Evolutionary conservation across 1,140 invertebrate genomes (phyloP), one percentile per base, ranked within the genome.

Genomic region (Zaprionus ornatus): DNA sequence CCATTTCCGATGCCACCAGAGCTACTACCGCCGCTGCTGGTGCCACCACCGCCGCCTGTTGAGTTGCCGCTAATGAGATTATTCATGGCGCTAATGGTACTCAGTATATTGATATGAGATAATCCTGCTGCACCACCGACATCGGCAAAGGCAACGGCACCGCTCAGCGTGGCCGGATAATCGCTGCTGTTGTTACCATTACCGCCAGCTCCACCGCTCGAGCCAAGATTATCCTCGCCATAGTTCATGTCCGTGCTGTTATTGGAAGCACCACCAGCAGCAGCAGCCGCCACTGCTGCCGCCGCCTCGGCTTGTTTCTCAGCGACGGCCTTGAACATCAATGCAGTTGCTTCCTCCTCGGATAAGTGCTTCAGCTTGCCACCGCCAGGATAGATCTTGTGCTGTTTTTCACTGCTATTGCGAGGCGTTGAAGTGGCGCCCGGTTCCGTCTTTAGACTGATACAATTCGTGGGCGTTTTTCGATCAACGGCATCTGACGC

Each of bases 51-150:
- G 61, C 79, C 25, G 13, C 48, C 56, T 5, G 66, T 48, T 27
- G 82, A 79, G 57, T 55, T 84, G 35, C 88, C 88, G 48, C 91
- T 88, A 4, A 92, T 92, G 25, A 92, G 71, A 52, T 82, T 92
- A n/a, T 87, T 92, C 88, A 92, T 91, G 59, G 91, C 91, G 72
- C 91, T 92, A 40, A 92, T 92, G 75, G 87, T 92, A 68, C 84
- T 92, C 63, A 92, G 62, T 74, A 92, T 87, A 64, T 91, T 92
- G 52, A 92, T 82, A 74, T 92, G 91, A 72, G 90, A 91, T 19
- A 92, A 75, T 52, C 91, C 82, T 15, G 92, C 82, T 45, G 93
- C 82, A 61, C 91, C 91, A n/a, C 91, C 91, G n/a, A 91, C 91
- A 83, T 91, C 91, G 54, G 84, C 91, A 69, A 92, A 90, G 23